Percentiles rank a stretch among this genome's conserved stretches.
phyloP scores from a whole-genome alignment of 1,140 invertebrate species.

The Patella vulgata region DNA sequence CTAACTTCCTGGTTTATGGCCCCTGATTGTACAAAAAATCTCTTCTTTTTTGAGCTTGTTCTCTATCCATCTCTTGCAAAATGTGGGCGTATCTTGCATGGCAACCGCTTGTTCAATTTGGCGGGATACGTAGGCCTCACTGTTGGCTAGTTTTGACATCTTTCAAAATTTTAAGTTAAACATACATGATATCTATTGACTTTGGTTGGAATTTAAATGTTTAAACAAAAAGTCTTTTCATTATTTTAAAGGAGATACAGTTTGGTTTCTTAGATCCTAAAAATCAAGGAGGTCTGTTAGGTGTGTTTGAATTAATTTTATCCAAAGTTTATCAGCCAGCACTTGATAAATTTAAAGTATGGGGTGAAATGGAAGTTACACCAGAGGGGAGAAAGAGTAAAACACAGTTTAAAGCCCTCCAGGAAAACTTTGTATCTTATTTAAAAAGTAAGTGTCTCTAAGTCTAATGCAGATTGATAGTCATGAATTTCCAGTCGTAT shows the following conservation, averaged over 20 bases:
- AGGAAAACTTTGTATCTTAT: slow-evolving; percentile 43
- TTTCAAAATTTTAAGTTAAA: too few species aligned
- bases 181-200: too few species aligned
- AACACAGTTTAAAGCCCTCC: slow-evolving; percentile 36
- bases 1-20: too few species aligned
- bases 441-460: slow-evolving; percentile 40
- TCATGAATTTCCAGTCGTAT: not conserved
- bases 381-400: slow-evolving; percentile 35
- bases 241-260: slow-evolving; percentile 5
- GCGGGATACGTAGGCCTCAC: too few species aligned
- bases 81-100: too few species aligned
- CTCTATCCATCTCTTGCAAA: too few species aligned
- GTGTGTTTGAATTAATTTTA: slow-evolving; percentile 40
- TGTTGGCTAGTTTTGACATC: too few species aligned
- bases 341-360: slow-evolving; percentile 28
- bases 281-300: slow-evolving; percentile 30
- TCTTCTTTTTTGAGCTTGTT: too few species aligned
- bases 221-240: too few species aligned
- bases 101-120: too few species aligned
- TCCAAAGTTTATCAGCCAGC: slow-evolving; percentile 39
- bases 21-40: too few species aligned
- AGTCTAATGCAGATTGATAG: not conserved
- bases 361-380: slow-evolving; percentile 37
- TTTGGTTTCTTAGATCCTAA: not conserved
- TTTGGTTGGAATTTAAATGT: too few species aligned